phyloP scores from a whole-genome alignment of 92 coral and sea anemone species.

The Umimayanthus chanpuru region DNA sequence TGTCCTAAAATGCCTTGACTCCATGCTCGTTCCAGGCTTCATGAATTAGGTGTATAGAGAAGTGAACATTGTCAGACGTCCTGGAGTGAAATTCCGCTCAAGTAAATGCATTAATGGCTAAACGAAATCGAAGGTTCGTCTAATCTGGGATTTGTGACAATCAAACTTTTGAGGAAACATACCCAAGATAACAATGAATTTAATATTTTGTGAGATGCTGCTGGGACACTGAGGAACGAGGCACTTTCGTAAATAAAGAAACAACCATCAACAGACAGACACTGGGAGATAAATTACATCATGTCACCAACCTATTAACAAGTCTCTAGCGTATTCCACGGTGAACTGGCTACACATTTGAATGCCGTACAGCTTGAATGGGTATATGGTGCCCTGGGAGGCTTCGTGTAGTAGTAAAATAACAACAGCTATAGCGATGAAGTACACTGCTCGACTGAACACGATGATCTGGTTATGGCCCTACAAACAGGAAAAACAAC shows the following conservation, averaged over 20 bases:
- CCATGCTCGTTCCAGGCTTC: no score
- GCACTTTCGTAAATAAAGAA: no score
- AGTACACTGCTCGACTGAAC: conserved; percentile 96
- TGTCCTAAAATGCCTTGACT: no score
- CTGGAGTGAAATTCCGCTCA: background rate
- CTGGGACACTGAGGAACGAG: no score
- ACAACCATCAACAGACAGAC: background rate
- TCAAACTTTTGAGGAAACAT: no score
- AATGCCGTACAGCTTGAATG: conserved; percentile 71
- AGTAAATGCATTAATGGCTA: no score
- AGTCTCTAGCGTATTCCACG: conserved; percentile 75
- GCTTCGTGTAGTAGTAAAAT: conserved; percentile 74
- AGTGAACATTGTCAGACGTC: background rate
- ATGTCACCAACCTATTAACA: conserved; percentile 78
- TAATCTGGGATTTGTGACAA: no score
- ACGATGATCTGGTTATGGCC: conserved; percentile 95
- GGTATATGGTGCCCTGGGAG: conserved; percentile 53
- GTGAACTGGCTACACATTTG: conserved; percentile 75
- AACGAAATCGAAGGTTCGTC: no score
- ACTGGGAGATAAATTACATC: background rate
- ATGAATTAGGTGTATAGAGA: no score
- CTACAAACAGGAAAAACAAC: conserved; percentile 44
- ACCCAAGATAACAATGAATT: no score
- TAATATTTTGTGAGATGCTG: no score
- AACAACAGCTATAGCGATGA: conserved; percentile 74